Percentiles rank a stretch among this genome's conserved stretches.
Evolutionary conservation across 2,888 invertebrate genomes (phyloP).

Genomic region (Galerucella nymphaeae): DNA sequence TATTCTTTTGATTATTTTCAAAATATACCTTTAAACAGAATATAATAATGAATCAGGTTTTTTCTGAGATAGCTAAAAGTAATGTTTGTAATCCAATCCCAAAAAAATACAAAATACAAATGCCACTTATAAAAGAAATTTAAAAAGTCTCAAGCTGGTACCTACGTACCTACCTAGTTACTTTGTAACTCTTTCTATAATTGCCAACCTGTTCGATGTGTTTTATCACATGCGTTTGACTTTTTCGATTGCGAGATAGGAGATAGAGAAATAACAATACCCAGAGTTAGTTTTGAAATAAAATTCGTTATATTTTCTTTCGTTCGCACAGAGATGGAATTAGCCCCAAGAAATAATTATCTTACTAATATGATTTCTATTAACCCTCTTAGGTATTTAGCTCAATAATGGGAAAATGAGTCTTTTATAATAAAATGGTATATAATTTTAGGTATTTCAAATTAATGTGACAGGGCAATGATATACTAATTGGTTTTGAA

Average conservation of each 20-base stretch:
- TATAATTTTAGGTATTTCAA: no score
- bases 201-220: conserved; percentile 32
- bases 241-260: conserved; percentile 29
- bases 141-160: no score
- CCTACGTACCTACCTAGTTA: neutral
- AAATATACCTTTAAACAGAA: conserved; percentile 36
- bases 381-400: neutral
- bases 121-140: no score
- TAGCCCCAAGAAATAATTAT: neutral
- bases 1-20: conserved; percentile 41
- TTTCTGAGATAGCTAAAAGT: conserved; percentile 14
- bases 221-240: conserved; percentile 35
- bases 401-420: neutral
- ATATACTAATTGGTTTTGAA: no score
- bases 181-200: conserved; percentile 9
- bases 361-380: neutral
- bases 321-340: conserved; percentile 11
- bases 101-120: no score
- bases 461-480: no score
- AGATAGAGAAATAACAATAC: conserved; percentile 22
- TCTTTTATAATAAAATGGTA: no score
- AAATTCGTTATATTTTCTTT: conserved; percentile 3
- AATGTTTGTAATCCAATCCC: neutral
- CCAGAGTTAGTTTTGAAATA: conserved; percentile 29
- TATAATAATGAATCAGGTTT: conserved; percentile 29